Conservation (phyloP, 2,113 vertebrate species). For the Melanotaenia duboulayi region DNA sequence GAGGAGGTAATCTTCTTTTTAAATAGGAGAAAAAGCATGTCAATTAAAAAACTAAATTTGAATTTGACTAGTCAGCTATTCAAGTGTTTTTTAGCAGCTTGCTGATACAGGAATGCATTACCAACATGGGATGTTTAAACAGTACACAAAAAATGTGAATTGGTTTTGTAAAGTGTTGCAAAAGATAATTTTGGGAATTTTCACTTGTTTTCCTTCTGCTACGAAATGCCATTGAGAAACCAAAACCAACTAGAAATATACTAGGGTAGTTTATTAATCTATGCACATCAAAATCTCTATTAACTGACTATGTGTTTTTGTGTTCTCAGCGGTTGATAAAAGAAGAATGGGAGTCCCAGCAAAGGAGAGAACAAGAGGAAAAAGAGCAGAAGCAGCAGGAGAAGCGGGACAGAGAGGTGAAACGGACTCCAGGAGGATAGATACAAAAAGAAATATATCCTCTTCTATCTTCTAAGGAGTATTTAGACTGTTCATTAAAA, state of each 20-base stretch:
- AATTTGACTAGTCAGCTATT: no score
- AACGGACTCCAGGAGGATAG: slow-evolving; percentile 87
- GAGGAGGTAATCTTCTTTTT: slow-evolving; percentile 86
- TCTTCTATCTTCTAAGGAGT: slow-evolving; percentile 74
- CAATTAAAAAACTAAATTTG: no score
- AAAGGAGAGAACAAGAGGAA: slow-evolving; percentile 88
- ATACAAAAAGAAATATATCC: slow-evolving; percentile 84
- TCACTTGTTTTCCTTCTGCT: no score
- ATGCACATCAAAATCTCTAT: not conserved
- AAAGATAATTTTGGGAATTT: no score
- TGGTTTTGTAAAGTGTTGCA: no score
- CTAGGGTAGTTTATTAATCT: not conserved
- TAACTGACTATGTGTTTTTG: slow-evolving; percentile 10
- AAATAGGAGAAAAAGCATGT: no score
- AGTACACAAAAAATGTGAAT: no score
- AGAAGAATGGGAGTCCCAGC: slow-evolving; percentile 95
- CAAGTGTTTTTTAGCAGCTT: no score
- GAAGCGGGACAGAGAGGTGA: slow-evolving; percentile 98
- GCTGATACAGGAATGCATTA: no score
- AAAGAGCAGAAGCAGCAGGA: slow-evolving; percentile 89
- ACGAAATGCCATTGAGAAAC: no score
- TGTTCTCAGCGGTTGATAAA: slow-evolving; percentile 88
- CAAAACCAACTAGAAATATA: not conserved
- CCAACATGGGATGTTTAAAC: no score
- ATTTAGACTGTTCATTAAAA: not conserved